Conservation (phyloP, 2,113 vertebrate species). For the Stercorarius parasiticus region DNA sequence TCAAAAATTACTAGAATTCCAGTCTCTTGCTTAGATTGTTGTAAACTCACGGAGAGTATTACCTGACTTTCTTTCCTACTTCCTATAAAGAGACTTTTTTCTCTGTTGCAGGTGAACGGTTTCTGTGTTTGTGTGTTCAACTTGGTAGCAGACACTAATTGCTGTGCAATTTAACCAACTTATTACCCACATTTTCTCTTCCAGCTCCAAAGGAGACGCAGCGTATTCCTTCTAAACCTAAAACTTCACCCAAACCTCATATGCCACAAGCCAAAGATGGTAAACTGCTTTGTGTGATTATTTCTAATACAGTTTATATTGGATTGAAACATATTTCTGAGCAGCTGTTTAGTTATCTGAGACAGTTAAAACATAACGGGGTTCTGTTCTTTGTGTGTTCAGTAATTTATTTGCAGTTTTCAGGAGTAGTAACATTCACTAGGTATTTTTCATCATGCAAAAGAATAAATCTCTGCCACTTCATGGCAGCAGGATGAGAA, state of each 20-base stretch:
- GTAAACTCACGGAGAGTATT: neutral
- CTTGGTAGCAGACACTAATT: neutral
- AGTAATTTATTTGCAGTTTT: neutral
- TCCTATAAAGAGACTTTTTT: neutral
- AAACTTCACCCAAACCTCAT: constrained; percentile 56
- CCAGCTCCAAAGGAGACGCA: constrained; percentile 64
- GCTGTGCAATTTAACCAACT: neutral
- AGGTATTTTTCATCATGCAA: neutral
- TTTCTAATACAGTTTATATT: neutral
- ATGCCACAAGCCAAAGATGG: constrained; percentile 61
- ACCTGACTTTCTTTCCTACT: neutral
- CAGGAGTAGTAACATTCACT: neutral
- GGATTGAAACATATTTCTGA: neutral
- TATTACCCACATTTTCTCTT: constrained; percentile 58
- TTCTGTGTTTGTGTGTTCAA: neutral
- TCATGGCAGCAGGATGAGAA: neutral
- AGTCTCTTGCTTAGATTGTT: neutral
- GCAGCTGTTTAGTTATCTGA: neutral
- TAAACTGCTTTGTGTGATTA: constrained; percentile 65
- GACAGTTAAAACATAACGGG: neutral
- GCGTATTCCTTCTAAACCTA: constrained; percentile 49
- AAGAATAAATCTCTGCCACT: neutral
- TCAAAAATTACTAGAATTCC: neutral
- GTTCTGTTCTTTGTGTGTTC: neutral
- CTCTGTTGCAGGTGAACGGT: constrained; percentile 19